Conservation (phyloP, 2,797 vertebrate species). For the Pogoniulus pusillus region DNA sequence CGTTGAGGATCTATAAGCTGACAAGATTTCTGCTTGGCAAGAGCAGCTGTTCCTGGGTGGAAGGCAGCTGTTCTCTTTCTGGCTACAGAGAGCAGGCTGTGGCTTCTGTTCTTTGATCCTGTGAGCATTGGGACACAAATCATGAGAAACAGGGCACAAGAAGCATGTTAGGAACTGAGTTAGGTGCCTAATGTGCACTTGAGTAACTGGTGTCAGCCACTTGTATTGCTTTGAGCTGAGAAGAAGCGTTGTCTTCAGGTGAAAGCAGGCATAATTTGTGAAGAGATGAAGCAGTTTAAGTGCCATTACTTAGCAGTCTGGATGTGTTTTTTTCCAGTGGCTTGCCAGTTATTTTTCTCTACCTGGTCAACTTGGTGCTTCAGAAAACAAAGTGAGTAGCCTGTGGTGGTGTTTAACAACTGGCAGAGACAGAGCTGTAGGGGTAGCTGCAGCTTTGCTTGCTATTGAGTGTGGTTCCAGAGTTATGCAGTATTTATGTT, state of each 20-base stretch:
- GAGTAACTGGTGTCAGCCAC: neutral
- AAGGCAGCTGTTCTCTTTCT: neutral
- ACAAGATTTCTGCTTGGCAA: neutral
- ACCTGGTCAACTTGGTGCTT: neutral
- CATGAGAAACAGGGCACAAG: neutral
- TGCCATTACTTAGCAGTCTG: neutral
- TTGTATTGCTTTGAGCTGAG: neutral
- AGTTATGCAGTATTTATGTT: conserved; percentile 55
- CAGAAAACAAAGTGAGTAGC: neutral
- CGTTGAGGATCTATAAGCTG: neutral
- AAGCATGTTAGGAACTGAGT: neutral
- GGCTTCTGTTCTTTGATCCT: neutral
- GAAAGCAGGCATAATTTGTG: neutral
- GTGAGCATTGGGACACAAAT: neutral
- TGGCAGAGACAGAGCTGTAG: neutral
- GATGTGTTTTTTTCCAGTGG: neutral
- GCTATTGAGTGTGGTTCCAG: neutral
- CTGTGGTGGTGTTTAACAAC: neutral
- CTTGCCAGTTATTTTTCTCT: neutral
- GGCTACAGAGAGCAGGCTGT: neutral
- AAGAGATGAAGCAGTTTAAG: neutral
- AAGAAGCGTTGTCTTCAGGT: neutral
- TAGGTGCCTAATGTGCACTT: neutral
- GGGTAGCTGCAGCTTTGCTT: neutral
- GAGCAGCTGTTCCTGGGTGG: neutral